These are phyloP conservation scores for Argentina silus DNA, from an alignment of 2,797 vertebrate species.

Conservation along the genomic window DNA sequence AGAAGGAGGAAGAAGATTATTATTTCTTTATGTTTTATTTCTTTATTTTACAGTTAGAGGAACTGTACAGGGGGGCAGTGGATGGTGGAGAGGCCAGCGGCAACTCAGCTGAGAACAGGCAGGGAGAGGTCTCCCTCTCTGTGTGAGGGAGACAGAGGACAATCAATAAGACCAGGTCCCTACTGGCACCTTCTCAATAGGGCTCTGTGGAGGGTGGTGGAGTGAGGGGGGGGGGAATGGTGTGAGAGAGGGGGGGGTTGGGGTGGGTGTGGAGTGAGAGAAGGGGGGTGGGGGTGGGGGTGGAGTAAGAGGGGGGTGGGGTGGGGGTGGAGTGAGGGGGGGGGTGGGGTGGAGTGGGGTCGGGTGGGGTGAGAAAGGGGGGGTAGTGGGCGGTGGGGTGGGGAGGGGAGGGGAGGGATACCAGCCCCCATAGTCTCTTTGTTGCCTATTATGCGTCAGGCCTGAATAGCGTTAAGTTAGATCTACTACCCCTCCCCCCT, in stretches of 20 bases:
- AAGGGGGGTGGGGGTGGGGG: too few relatives aligned
- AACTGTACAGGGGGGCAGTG: slow-evolving; percentile 14
- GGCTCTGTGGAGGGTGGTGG: slow-evolving; percentile 39
- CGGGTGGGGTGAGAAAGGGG: too few relatives aligned
- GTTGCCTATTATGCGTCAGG: slow-evolving; percentile 61
- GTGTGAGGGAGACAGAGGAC: slow-evolving; percentile 28
- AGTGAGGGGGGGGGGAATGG: background rate
- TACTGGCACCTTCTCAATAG: slow-evolving; percentile 56
- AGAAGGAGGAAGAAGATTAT: too few relatives aligned
- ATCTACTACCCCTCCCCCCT: slow-evolving; percentile 42
- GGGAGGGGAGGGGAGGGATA: slow-evolving; percentile 8
- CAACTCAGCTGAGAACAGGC: slow-evolving; percentile 48
- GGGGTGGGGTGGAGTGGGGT: slow-evolving; percentile 14
- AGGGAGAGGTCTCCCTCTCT: slow-evolving; percentile 47
- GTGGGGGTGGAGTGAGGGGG: slow-evolving; percentile 28
- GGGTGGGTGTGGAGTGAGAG: too few relatives aligned
- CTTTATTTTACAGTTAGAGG: too few relatives aligned
- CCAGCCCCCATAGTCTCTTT: slow-evolving; percentile 61
- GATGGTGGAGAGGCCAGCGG: slow-evolving; percentile 21
- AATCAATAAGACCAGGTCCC: slow-evolving; percentile 33
- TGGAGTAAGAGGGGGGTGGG: slow-evolving; percentile 40
- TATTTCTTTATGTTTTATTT: too few relatives aligned
- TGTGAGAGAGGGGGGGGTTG: too few relatives aligned
- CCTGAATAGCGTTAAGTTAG: slow-evolving; percentile 68
- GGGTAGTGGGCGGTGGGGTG: background rate